Conservation (phyloP, 1,140 invertebrate species). For the Eciton burchellii region DNA sequence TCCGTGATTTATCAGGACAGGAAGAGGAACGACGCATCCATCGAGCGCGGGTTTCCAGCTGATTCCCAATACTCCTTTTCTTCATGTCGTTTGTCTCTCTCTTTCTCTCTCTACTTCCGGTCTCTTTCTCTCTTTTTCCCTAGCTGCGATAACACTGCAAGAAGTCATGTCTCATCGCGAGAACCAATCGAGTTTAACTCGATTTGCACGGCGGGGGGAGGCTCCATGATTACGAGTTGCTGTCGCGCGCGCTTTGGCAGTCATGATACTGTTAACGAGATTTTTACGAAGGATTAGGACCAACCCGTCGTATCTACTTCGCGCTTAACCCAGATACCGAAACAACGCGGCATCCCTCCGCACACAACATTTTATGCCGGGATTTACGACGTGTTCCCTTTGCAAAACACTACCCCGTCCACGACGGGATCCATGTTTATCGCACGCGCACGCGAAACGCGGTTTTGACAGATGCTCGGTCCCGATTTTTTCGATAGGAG, state of each 20-base stretch:
- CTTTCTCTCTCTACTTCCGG: neutral
- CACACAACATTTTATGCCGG: constrained; percentile 16
- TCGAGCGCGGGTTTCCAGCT: neutral
- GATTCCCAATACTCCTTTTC: neutral
- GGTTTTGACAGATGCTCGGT: neutral
- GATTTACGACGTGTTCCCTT: constrained; percentile 47
- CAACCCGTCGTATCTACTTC: constrained; percentile 7
- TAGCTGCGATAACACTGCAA: neutral
- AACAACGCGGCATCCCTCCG: constrained; percentile 11
- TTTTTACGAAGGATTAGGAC: constrained; percentile 43
- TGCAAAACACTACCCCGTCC: constrained; percentile 32
- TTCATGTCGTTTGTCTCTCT: neutral
- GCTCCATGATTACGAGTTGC: constrained; percentile 17
- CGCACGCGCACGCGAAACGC: neutral
- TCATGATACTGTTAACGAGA: constrained; percentile 14
- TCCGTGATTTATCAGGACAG: constrained; percentile 41
- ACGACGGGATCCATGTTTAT: constrained; percentile 31
- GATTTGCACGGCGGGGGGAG: constrained; percentile 9
- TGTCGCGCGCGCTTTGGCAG: constrained; percentile 12
- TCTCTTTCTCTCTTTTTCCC: neutral
- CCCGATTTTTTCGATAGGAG: neutral
- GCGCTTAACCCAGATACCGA: constrained; percentile 43
- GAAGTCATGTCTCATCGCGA: constrained; percentile 16
- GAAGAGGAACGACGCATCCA: constrained; percentile 17
- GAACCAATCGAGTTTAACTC: constrained; percentile 38